Conservation (phyloP, 2,113 vertebrate species). For the Gadus chalcogrammus region DNA sequence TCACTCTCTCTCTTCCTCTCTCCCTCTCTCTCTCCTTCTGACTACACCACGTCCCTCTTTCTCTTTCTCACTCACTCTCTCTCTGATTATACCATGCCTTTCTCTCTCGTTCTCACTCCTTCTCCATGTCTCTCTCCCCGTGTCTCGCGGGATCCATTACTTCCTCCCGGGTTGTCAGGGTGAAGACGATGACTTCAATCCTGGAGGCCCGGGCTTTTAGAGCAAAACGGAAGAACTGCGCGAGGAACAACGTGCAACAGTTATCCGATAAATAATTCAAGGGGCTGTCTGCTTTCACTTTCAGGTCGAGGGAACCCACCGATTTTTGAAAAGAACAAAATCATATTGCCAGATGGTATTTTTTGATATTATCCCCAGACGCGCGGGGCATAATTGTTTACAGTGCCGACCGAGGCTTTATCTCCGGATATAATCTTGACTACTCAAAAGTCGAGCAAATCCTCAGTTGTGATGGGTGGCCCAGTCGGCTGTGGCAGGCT, state of each 20-base stretch:
- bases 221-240: slow-evolving; percentile 50
- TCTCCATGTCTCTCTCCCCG: not conserved
- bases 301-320: slow-evolving; percentile 48
- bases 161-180: slow-evolving; percentile 34
- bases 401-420: slow-evolving; percentile 38
- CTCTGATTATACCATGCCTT: not conserved
- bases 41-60: not conserved
- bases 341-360: slow-evolving; percentile 46
- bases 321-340: slow-evolving; percentile 24
- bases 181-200: slow-evolving; percentile 33
- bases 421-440: slow-evolving; percentile 55
- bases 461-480: slow-evolving; percentile 13
- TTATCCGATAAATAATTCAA: slow-evolving; percentile 68
- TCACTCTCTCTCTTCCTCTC: not conserved
- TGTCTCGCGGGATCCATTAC: slow-evolving; percentile 49
- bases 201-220: slow-evolving; percentile 57
- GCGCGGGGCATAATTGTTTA: too few relatives aligned
- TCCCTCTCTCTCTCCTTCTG: not conserved
- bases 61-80: not conserved
- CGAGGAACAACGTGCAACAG: slow-evolving; percentile 51
- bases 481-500: slow-evolving; percentile 28
- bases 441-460: slow-evolving; percentile 35
- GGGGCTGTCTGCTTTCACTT: slow-evolving; percentile 55
- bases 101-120: not conserved
- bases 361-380: too few relatives aligned